Base-by-base conservation (phyloP, 2,888 invertebrate genomes). In the Tuberolachnus salignus region DNA sequence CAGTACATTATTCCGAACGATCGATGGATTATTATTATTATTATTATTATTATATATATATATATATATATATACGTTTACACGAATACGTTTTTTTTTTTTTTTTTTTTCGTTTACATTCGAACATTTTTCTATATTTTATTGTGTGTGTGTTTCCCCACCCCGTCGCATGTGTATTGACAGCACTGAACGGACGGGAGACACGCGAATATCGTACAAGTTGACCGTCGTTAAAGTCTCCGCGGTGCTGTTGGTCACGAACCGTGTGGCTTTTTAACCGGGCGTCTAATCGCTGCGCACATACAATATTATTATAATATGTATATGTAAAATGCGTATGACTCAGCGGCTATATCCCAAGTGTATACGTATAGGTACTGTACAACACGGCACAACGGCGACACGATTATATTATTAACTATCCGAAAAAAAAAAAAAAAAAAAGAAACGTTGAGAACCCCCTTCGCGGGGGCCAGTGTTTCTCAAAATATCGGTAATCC, bases 401-500 rank as follows among this genome's bases (percentile, higher is more conserved):
- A 71, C 46, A 9, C 44, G 59, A 59, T 26, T 19, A 6, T 67
- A 14, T 34, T 34, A 42, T 26, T 42, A 2, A 49, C 26, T 49
- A 26, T 1, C n/a, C 23, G 49, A 34, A 19, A 51, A 46, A 46
- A 44, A 44, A 44, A n/a, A n/a, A 44, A 44, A 44, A 44, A 44
- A 44, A 44, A 34, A 44, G 44, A 44, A 9, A 26, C 26, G 11
- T 57, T 67, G 66, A 26, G 75, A 57, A 75, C 66, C 57, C 66
- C 19, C 34, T 34, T 75, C 44, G 57, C 3, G 16, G 34, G n/a
- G 10, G 11, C 21, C 42, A 78, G 21, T 78, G 67, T 4, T 49
- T 57, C 67, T 69, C 78, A 69, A 42, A 59, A 61, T 69, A 14
- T 13, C 6, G 11, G 69, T 13, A 46, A 21, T 10, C 53, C 23